phyloP scores from a whole-genome alignment of 2,888 invertebrate species.

The Habrosyne pyritoides region DNA sequence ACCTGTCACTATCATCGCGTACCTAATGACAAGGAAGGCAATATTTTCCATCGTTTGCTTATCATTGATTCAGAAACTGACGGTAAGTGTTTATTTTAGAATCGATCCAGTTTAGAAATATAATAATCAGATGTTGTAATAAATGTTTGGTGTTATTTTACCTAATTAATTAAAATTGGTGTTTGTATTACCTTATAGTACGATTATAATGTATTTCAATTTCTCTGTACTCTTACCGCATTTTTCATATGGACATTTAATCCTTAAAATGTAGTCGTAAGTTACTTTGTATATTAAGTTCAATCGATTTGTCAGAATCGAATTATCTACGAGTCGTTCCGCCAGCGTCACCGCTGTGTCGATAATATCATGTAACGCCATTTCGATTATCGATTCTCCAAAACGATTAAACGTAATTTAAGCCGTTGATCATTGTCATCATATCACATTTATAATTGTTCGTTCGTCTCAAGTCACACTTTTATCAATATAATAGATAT shows the following conservation, averaged over 20 bases:
- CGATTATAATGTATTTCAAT: not conserved
- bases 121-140: conserved; percentile 24
- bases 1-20: no score
- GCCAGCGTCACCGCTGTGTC: not conserved
- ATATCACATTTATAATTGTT: conserved; percentile 31
- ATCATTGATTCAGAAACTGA: no score
- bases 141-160: conserved; percentile 44
- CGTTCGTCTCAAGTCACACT: conserved; percentile 25
- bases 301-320: not conserved
- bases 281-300: no score
- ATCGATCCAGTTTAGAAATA: conserved; percentile 29
- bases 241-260: conserved; percentile 8
- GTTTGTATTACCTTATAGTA: conserved; percentile 15
- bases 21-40: no score
- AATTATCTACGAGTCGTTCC: not conserved
- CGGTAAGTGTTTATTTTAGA: not conserved
- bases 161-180: conserved; percentile 19
- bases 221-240: not conserved
- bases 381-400: not conserved
- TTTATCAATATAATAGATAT: conserved; percentile 37
- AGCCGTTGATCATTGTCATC: not conserved
- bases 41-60: no score
- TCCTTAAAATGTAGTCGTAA: not conserved
- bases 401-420: not conserved
- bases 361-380: not conserved